phyloP scores from a whole-genome alignment of 1,140 invertebrate species.

The Sycobia sp. region DNA sequence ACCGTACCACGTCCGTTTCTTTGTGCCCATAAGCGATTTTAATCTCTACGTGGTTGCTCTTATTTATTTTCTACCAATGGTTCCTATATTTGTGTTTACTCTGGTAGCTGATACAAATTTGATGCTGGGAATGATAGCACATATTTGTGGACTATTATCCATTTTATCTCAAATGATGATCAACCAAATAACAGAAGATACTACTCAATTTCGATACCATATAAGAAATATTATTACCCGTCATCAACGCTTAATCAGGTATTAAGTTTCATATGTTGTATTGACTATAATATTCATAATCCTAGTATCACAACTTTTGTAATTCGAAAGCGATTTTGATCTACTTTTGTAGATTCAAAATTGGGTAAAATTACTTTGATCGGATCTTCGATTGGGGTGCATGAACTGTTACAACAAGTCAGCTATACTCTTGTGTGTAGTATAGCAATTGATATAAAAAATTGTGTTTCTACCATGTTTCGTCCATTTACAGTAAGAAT shows the following conservation, averaged over 20 bases:
- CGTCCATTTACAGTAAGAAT: too few relatives aligned
- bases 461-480: too few relatives aligned
- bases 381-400: too few relatives aligned
- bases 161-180: not conserved
- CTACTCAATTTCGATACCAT: not conserved
- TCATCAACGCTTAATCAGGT: not conserved
- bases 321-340: too few relatives aligned
- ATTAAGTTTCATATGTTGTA: not conserved
- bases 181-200: not conserved
- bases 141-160: constrained; percentile 1
- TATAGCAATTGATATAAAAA: too few relatives aligned
- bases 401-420: too few relatives aligned
- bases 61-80: not conserved
- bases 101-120: constrained; percentile 4
- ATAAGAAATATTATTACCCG: not conserved
- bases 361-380: too few relatives aligned
- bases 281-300: too few relatives aligned
- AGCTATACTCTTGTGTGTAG: too few relatives aligned
- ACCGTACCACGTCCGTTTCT: constrained; percentile 4
- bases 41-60: not conserved
- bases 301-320: too few relatives aligned
- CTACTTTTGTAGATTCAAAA: too few relatives aligned
- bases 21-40: not conserved
- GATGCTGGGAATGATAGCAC: not conserved
- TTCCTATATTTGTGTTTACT: not conserved